A percentile compares a stretch with the other conserved stretches of the same genome.
Evolutionary conservation across 2,888 invertebrate species (phyloP).

Genomic region (Limnephilus rhombicus): DNA sequence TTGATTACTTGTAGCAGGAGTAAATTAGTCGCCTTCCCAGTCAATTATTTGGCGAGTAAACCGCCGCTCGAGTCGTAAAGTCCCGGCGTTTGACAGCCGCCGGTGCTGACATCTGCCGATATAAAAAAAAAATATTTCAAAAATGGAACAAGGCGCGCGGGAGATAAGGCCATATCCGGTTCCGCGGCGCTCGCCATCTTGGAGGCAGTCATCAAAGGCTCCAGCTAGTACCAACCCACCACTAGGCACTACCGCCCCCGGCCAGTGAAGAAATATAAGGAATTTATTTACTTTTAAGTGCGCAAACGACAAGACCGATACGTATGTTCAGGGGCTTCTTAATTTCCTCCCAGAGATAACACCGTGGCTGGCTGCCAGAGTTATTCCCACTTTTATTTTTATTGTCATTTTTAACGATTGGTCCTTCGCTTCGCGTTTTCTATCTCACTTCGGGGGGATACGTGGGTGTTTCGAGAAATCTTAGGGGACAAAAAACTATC

Average conservation of each 20-base stretch:
- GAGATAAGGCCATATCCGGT: constrained; percentile 65
- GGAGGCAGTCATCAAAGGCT: constrained; percentile 63
- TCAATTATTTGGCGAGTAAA: constrained; percentile 37
- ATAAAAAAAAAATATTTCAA: constrained; percentile 61
- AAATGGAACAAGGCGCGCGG: constrained; percentile 66
- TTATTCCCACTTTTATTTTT: constrained; percentile 61
- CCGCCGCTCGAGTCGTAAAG: constrained; percentile 51
- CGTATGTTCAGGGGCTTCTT: constrained; percentile 61
- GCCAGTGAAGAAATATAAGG: constrained; percentile 60
- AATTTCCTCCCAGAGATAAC: constrained; percentile 66
- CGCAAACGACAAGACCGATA: constrained; percentile 60
- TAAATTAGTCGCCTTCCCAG: constrained; percentile 44
- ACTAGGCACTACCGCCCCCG: constrained; percentile 40
- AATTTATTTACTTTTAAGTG: constrained; percentile 66
- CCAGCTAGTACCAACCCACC: background rate
- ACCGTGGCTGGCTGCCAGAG: constrained; percentile 57
- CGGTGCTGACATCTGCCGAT: constrained; percentile 65
- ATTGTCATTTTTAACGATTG: constrained; percentile 66
- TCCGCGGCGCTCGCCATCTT: constrained; percentile 61
- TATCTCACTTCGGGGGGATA: constrained; percentile 42
- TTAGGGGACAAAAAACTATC: background rate
- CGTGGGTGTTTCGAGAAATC: background rate
- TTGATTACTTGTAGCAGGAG: constrained; percentile 12
- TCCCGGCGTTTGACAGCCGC: constrained; percentile 55
- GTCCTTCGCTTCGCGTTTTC: constrained; percentile 63